Evolutionary conservation across 2,797 vertebrate species (phyloP).

Genomic region (Sebastes trivittatus): DNA sequence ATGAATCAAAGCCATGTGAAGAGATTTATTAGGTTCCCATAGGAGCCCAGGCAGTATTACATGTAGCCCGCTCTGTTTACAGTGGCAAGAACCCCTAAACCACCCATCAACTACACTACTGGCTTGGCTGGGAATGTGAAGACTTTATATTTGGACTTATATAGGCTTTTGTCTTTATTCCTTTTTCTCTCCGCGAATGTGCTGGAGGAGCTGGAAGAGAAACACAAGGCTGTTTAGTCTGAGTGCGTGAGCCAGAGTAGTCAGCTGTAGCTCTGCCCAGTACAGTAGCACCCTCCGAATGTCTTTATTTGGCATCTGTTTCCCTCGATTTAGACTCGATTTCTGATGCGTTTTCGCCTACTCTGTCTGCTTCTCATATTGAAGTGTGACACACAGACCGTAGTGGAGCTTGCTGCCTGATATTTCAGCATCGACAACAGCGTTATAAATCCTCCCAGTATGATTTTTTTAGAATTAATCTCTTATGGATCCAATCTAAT

Average conservation of each 20-base stretch:
- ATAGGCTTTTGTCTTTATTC: slow-evolving; percentile 78
- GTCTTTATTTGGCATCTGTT: slow-evolving; percentile 82
- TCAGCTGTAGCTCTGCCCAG: slow-evolving; percentile 78
- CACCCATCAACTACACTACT: slow-evolving; percentile 83
- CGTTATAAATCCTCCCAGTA: slow-evolving; percentile 35
- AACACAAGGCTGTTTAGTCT: slow-evolving; percentile 80
- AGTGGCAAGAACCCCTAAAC: slow-evolving; percentile 82
- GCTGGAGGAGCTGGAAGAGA: slow-evolving; percentile 76
- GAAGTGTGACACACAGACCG: slow-evolving; percentile 50
- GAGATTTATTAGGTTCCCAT: slow-evolving; percentile 85
- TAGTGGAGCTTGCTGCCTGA: slow-evolving; percentile 33
- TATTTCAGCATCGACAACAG: slow-evolving; percentile 47
- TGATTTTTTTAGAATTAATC: slow-evolving; percentile 68
- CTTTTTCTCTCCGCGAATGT: slow-evolving; percentile 62
- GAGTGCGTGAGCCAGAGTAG: slow-evolving; percentile 74
- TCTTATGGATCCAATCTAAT: slow-evolving; percentile 77
- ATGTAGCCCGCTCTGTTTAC: slow-evolving; percentile 82
- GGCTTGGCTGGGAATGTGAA: slow-evolving; percentile 82
- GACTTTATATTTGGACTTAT: slow-evolving; percentile 83
- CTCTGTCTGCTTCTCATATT: slow-evolving; percentile 69
- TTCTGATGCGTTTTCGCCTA: slow-evolving; percentile 67
- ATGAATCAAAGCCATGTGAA: slow-evolving; percentile 86
- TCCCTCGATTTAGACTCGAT: slow-evolving; percentile 73
- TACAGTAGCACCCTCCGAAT: slow-evolving; percentile 82
- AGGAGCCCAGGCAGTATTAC: slow-evolving; percentile 82